Percentiles rank a stretch among this genome's conserved stretches.
Evolutionary conservation across 92 coral and sea anemone species (phyloP).

Genomic region (Palythoa grandis): DNA sequence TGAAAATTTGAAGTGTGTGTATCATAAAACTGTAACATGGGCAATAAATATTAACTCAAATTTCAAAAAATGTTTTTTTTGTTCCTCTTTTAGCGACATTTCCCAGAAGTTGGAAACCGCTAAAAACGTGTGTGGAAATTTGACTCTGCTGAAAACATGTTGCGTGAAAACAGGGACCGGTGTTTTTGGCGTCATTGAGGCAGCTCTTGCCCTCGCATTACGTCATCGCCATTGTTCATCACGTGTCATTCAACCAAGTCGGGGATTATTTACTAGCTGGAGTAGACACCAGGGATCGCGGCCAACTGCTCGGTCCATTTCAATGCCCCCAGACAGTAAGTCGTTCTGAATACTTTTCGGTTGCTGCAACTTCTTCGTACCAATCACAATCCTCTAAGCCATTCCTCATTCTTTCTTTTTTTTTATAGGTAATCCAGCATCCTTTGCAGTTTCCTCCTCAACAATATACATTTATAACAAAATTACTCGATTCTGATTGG

Average conservation of each 20-base stretch:
- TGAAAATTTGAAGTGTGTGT: too few relatives aligned
- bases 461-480: too few relatives aligned
- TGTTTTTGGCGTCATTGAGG: conserved; percentile 52
- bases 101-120: neutral
- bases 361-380: too few relatives aligned
- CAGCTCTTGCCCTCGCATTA: conserved; percentile 66
- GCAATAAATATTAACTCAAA: neutral
- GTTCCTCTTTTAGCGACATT: neutral
- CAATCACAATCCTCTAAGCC: too few relatives aligned
- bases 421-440: too few relatives aligned
- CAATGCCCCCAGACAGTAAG: neutral
- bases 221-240: conserved; percentile 8
- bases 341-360: neutral
- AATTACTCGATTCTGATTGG: too few relatives aligned
- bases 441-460: too few relatives aligned
- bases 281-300: neutral
- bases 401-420: too few relatives aligned
- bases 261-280: neutral
- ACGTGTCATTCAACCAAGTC: neutral
- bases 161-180: conserved; percentile 51
- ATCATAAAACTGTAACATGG: neutral
- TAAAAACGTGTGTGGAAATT: neutral
- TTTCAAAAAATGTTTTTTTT: neutral
- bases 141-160: conserved; percentile 1
- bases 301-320: neutral